Evolutionary conservation across 1,140 invertebrate genomes (phyloP).

Genomic region (Dysdera silvatica): DNA sequence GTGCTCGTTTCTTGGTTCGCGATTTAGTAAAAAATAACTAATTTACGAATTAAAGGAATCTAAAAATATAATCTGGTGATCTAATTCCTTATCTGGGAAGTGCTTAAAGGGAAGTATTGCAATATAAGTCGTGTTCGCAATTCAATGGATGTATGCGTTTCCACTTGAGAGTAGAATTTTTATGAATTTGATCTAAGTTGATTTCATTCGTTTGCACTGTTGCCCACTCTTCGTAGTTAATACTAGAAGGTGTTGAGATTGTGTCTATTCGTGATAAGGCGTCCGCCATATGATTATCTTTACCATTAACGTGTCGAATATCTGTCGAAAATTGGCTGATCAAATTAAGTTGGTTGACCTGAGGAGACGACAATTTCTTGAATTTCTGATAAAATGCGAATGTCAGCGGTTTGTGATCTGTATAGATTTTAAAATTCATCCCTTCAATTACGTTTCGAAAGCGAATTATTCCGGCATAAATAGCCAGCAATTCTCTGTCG

Average conservation of each 20-base stretch:
- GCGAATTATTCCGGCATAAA: constrained; percentile 33
- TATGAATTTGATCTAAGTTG: background rate
- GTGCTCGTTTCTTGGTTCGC: too few relatives aligned
- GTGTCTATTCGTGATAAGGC: constrained; percentile 8
- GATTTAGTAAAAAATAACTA: too few relatives aligned
- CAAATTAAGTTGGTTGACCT: constrained; percentile 39
- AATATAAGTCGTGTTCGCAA: background rate
- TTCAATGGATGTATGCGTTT: background rate
- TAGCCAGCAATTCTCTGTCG: constrained; percentile 36
- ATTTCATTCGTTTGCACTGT: constrained; percentile 5
- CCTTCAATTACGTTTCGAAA: constrained; percentile 38
- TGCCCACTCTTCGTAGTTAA: constrained; percentile 5
- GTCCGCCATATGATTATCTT: constrained; percentile 35
- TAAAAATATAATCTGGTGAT: too few relatives aligned
- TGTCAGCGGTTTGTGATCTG: constrained; percentile 38
- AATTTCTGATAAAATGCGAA: constrained; percentile 29
- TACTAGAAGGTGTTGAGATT: background rate
- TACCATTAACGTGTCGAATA: constrained; percentile 40
- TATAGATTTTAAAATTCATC: constrained; percentile 34
- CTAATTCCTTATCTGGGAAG: too few relatives aligned
- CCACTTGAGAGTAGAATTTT: background rate
- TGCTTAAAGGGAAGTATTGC: background rate
- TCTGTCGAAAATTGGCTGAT: constrained; percentile 42
- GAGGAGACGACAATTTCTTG: constrained; percentile 30
- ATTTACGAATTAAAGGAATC: too few relatives aligned